Conservation (phyloP, 2,797 vertebrate genomes). For the Hozukius guyotensis region DNA sequence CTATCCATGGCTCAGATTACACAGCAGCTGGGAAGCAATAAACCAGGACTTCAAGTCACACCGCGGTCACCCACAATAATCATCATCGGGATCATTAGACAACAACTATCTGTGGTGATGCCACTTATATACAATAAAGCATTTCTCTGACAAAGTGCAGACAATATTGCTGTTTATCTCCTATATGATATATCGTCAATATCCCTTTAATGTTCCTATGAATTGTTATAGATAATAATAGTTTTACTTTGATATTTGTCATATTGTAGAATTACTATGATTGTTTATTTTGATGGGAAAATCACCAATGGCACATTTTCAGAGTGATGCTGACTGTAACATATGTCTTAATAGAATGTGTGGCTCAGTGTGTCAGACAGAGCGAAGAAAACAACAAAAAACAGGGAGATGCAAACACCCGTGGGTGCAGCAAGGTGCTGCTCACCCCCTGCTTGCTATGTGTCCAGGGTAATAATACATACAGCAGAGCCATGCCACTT, state of each 20-base stretch:
- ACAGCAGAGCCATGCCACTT: constrained; percentile 34
- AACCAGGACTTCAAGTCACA: constrained; percentile 79
- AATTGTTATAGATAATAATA: neutral
- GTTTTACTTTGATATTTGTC: neutral
- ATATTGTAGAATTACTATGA: neutral
- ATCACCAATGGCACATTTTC: neutral
- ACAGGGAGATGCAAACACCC: neutral
- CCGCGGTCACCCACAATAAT: constrained; percentile 64
- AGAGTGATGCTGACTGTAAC: neutral
- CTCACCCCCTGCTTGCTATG: constrained; percentile 23
- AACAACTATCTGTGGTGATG: constrained; percentile 24
- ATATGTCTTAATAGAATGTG: neutral
- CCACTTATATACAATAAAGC: neutral
- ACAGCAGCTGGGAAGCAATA: constrained; percentile 75
- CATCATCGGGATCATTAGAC: constrained; percentile 71
- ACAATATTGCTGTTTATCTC: neutral
- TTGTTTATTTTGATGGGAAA: neutral
- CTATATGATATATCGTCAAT: neutral
- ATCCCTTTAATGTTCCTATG: neutral
- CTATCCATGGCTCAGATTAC: constrained; percentile 79
- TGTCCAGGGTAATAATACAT: constrained; percentile 62
- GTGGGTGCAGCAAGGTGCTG: constrained; percentile 25
- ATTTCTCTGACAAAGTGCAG: neutral
- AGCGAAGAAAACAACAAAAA: neutral
- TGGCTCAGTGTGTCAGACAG: neutral